Base-by-base conservation (phyloP, 1,140 invertebrate species). In the Sesamia nonagrioides region DNA sequence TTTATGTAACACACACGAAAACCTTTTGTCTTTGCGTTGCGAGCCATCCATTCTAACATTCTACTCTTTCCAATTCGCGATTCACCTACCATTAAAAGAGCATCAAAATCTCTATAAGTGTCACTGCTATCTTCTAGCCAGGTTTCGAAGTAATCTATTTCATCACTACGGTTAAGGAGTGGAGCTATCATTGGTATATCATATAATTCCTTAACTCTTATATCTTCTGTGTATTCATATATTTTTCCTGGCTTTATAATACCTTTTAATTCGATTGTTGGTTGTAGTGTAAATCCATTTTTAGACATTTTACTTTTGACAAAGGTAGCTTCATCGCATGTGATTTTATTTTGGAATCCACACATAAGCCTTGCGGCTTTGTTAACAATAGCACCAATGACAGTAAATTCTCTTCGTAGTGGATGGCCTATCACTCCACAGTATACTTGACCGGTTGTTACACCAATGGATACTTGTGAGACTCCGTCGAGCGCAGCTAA, bases 401-500 rank as follows among this genome's bases (percentile, higher is more conserved):
- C 97, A 4, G 97, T 97, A 82, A 97, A 97, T 87, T 98, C 97
- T 84, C 97, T 95, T 75, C 97, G 89, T 48, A 97, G 91, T 27
- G 96, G 95, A 89, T 98, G 97, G 0, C 97, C 97, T 37, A 98
- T 96, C 0, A 97, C 97, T 9, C 97, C 97, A 86, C 97, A 98
- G 85, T 97, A 97, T 1, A 96, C 96, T 87, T 96, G 95, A 8
- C 96, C 96, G 84, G 97, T 84, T 1, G 97, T 97, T 0, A 97
- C 96, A 2, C 96, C 97, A 52, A 96, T 95, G 0, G 96, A 96
- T 0, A 96, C 95, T 21, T 95, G 94, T 56, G 90, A 87, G 27
- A 97, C 94, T 33, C 95, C 93, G 50, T 95, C 88, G 5, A 96
- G 87, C 42, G 92, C 90, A 11, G 89, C 86, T 3, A 97, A 88